phyloP scores from a whole-genome alignment of 1,140 invertebrate species.

The Nixonia krombeini region DNA sequence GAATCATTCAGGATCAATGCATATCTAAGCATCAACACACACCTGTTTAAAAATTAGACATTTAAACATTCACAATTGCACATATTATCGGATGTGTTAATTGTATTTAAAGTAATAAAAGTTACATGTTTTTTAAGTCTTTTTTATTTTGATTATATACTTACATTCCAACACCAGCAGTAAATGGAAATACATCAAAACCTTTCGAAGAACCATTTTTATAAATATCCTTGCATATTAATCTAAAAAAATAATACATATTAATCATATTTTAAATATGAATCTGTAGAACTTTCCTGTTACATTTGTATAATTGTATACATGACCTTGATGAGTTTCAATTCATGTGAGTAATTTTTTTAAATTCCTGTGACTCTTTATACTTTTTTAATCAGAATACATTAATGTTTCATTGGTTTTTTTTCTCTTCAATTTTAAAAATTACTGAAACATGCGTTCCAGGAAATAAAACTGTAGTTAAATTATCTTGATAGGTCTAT shows the following conservation, averaged over 20 bases:
- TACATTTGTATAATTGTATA: too few relatives aligned
- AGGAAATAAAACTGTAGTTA: too few relatives aligned
- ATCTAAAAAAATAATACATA: slow-evolving; percentile 56
- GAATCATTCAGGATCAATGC: slow-evolving; percentile 79
- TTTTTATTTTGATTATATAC: slow-evolving; percentile 56
- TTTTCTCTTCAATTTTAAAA: too few relatives aligned
- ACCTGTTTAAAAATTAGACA: slow-evolving; percentile 69
- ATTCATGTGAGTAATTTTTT: too few relatives aligned
- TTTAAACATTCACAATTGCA: slow-evolving; percentile 6
- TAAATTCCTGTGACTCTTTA: too few relatives aligned
- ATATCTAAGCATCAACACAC: slow-evolving; percentile 80
- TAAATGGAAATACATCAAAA: slow-evolving; percentile 78
- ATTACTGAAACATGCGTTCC: too few relatives aligned
- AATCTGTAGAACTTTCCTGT: too few relatives aligned
- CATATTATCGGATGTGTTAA: too few relatives aligned
- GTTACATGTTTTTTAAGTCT: slow-evolving; percentile 1
- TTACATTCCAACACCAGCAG: slow-evolving; percentile 83
- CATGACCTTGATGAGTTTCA: too few relatives aligned
- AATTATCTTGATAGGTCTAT: too few relatives aligned
- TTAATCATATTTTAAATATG: not conserved
- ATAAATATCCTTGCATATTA: slow-evolving; percentile 80
- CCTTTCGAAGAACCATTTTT: slow-evolving; percentile 76
- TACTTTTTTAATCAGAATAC: too few relatives aligned
- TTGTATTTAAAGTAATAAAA: not conserved
- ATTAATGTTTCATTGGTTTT: too few relatives aligned